Evolutionary conservation across 2,888 invertebrate genomes (phyloP).

Genomic region (Mythimna pallens): DNA sequence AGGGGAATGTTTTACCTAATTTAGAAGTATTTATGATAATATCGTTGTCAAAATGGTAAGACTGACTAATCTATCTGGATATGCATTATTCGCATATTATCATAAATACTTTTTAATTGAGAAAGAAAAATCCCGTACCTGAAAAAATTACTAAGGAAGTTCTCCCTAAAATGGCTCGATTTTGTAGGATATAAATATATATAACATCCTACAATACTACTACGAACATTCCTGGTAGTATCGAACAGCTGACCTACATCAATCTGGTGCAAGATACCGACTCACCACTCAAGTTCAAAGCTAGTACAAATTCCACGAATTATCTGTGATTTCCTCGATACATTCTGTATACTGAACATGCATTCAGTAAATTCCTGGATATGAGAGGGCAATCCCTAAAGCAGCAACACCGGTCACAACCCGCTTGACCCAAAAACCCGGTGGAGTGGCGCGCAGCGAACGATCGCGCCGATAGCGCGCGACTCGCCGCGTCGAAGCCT

Average conservation of each 20-base stretch:
- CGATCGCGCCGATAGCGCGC: conserved; percentile 85
- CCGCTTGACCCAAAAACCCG: conserved; percentile 87
- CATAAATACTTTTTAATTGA: too few relatives aligned
- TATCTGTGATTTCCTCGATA: conserved; percentile 15
- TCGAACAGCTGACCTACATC: conserved; percentile 34
- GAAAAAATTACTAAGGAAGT: too few relatives aligned
- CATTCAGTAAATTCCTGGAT: conserved; percentile 73
- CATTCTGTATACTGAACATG: conserved; percentile 49
- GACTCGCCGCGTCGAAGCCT: conserved; percentile 63
- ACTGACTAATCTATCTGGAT: too few relatives aligned
- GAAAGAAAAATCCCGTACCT: too few relatives aligned
- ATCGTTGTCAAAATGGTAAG: too few relatives aligned
- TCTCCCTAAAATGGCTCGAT: too few relatives aligned
- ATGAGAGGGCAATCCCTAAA: conserved; percentile 70
- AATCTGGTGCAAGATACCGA: neutral
- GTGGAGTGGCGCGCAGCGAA: conserved; percentile 74
- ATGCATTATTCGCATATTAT: too few relatives aligned
- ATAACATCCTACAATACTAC: neutral
- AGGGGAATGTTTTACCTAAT: too few relatives aligned
- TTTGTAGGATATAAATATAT: too few relatives aligned
- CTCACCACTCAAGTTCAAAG: conserved; percentile 19
- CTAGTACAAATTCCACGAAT: conserved; percentile 18
- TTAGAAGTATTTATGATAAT: too few relatives aligned
- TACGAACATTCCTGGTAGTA: neutral
- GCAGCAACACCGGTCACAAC: conserved; percentile 75